Evolutionary conservation across 2,113 vertebrate genomes (phyloP), one percentile per base, ranked within the genome.

Genomic region (Hystrix brachyura): DNA sequence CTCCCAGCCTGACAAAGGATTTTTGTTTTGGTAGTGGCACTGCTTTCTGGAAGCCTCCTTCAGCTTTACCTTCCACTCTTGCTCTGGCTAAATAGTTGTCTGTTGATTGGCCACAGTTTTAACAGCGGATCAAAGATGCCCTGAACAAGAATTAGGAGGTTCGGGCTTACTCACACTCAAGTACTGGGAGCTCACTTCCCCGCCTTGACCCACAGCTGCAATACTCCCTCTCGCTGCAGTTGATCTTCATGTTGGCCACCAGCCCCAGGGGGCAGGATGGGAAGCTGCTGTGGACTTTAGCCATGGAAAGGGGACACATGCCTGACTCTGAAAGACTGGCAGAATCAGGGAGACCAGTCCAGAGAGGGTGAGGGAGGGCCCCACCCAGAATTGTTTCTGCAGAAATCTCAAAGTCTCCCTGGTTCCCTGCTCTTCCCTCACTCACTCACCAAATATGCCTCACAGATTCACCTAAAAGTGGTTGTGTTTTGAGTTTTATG

Each of bases 401-500:
- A 43, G 48, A 85, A 87, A 88, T 17, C 46, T 59, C 5, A 0
- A 86, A n/a, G 32, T 67, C n/a, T 53, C 53, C 18, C 27, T 80
- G 9, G 5, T 8, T 60, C 48, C 13, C 8, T 48, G 4, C 5
- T 55, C 10, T 72, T 62, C 21, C 59, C 55, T 38, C 25, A 32
- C 7, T 43, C 13, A 21, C 46, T 67, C 80, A 67, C 64, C 78
- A 62, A 92, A 82, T 38, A 57, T 18, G 78, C 53, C 69, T 81
- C 82, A 17, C 4, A 78, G 72, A 82, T 14, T 57, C 48, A 81
- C 10, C 62, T 51, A 38, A 59, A 84, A 82, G 85, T 86, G 59
- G 55, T 17, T 74, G 8, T 53, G 74, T 62, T 97, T 55, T 64
- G 15, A 90, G 29, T 92, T 91, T 97, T 51, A 74, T 43, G 3